A percentile compares a stretch with the other conserved stretches of the same genome.
Conservation (phyloP, 2,797 vertebrate genomes). For the Lacerta agilis region DNA sequence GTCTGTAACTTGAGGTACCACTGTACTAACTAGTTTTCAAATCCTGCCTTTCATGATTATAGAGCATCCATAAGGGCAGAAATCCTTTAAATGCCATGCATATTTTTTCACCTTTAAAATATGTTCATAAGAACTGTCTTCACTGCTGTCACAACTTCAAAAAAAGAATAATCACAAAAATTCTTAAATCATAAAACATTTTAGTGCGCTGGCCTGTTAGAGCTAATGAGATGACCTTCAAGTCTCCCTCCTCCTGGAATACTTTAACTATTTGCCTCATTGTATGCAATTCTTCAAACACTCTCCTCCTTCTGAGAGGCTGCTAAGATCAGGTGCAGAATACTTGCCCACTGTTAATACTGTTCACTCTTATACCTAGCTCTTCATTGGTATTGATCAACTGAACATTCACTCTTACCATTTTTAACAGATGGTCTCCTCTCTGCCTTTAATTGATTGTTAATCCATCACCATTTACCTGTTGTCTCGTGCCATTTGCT, state of each 20-base stretch:
- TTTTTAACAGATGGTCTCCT: constrained; percentile 14
- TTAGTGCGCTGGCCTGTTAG: not conserved
- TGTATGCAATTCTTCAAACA: not conserved
- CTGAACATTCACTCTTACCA: not conserved
- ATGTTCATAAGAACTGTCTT: not conserved
- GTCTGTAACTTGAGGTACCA: too few species aligned
- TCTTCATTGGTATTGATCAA: not conserved
- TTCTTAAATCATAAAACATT: not conserved
- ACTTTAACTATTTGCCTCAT: not conserved
- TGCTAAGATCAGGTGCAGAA: not conserved
- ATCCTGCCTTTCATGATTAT: not conserved
- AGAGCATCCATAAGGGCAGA: not conserved
- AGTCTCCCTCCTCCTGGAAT: too few species aligned
- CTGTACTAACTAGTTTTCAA: not conserved
- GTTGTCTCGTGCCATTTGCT: not conserved
- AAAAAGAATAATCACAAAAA: not conserved
- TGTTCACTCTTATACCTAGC: not conserved
- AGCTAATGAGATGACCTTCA: not conserved
- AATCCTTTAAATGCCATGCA: not conserved
- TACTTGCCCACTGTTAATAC: not conserved
- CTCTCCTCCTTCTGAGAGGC: not conserved
- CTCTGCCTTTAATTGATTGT: constrained; percentile 2
- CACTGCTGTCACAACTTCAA: not conserved
- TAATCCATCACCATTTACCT: constrained; percentile 7
- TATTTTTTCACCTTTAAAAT: not conserved